Evolutionary conservation across 2,888 invertebrate genomes (phyloP).

Genomic region (Tuta absoluta): DNA sequence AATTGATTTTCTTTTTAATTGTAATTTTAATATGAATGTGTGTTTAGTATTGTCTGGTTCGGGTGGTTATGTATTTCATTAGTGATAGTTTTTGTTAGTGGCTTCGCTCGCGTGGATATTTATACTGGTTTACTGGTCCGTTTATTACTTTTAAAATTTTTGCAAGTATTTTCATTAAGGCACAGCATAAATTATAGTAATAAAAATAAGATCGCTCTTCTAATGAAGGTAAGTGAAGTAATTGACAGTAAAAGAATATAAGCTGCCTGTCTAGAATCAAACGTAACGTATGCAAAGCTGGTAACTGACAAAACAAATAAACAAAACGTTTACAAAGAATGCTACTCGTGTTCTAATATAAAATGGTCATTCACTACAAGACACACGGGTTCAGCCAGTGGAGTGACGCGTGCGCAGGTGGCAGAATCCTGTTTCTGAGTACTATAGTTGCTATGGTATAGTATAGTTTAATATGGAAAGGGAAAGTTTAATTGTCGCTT

Average conservation of each 20-base stretch:
- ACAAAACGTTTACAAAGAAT: neutral
- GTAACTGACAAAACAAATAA: no score
- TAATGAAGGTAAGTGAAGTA: no score
- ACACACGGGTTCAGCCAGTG: neutral
- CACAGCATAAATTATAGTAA: neutral
- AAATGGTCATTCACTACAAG: neutral
- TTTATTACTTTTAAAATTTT: neutral
- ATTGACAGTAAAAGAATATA: no score
- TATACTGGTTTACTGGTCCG: neutral
- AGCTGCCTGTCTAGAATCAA: no score
- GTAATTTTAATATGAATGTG: constrained; percentile 44
- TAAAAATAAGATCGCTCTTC: no score
- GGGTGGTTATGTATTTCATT: constrained; percentile 37
- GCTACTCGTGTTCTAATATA: neutral
- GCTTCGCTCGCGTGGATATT: constrained; percentile 15
- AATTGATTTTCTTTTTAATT: neutral
- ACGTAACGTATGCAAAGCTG: no score
- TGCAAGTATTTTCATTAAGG: neutral
- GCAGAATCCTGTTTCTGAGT: neutral
- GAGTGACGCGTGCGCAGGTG: neutral
- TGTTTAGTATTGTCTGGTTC: constrained; percentile 41
- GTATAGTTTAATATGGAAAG: neutral
- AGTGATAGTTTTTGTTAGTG: constrained; percentile 32
- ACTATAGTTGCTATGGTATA: neutral
- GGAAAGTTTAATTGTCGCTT: neutral